A percentile compares a stretch with the other conserved stretches of the same genome.
Conservation (phyloP, 1,140 invertebrate genomes). For the Drosophila pseudoananassae region DNA sequence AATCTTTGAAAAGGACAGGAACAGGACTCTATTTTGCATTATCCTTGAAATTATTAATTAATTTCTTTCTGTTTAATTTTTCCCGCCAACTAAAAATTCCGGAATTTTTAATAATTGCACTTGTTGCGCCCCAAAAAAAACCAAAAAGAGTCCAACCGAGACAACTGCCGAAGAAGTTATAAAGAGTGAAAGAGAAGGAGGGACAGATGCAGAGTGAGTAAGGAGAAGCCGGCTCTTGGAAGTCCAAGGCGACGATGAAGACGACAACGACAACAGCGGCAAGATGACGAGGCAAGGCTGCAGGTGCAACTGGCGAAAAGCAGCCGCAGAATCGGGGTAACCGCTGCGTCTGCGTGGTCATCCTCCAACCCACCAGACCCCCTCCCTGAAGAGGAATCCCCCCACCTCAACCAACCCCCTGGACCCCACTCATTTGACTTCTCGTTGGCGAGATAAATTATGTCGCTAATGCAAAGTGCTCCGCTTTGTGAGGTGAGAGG, state of each 20-base stretch:
- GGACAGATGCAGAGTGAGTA: slow-evolving; percentile 48
- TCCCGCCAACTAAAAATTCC: slow-evolving; percentile 49
- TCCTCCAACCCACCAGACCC: slow-evolving; percentile 31
- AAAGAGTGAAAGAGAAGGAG: slow-evolving; percentile 20
- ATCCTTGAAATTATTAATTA: too few relatives aligned
- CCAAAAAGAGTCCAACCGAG: slow-evolving; percentile 38
- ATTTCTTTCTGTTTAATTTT: slow-evolving; percentile 22
- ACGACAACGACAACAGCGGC: slow-evolving; percentile 60
- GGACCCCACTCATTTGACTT: slow-evolving; percentile 51
- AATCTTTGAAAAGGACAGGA: too few relatives aligned
- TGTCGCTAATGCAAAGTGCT: slow-evolving; percentile 82
- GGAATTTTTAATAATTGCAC: slow-evolving; percentile 83
- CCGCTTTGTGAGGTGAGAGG: slow-evolving; percentile 69
- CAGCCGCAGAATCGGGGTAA: slow-evolving; percentile 30
- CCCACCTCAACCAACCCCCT: slow-evolving; percentile 15
- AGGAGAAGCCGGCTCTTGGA: slow-evolving; percentile 63
- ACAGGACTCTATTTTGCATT: too few relatives aligned
- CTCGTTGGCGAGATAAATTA: slow-evolving; percentile 84
- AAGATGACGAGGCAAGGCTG: slow-evolving; percentile 79
- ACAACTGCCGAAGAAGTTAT: slow-evolving; percentile 1
- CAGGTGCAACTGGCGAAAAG: slow-evolving; percentile 68
- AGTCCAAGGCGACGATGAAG: slow-evolving; percentile 74
- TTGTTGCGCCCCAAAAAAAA: slow-evolving; percentile 71
- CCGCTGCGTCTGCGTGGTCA: slow-evolving; percentile 77
- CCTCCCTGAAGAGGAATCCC: slow-evolving; percentile 17